Percentiles rank a stretch among this genome's conserved stretches.
Evolutionary conservation across 2,113 vertebrate species (phyloP).

Genomic region (Orcinus orca): DNA sequence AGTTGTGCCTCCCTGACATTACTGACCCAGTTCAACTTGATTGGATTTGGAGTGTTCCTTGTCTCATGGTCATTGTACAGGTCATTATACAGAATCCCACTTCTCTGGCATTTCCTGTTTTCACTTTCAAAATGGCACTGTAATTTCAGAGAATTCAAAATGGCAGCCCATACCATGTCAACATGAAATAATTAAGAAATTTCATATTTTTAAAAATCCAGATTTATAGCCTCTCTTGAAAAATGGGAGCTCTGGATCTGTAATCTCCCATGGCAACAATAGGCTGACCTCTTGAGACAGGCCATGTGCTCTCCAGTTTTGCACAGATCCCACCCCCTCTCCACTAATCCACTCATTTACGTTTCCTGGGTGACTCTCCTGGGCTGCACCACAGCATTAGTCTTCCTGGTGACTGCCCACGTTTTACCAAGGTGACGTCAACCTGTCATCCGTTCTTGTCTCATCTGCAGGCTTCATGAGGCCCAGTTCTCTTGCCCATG

Average conservation of each 20-base stretch:
- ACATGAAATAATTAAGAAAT: neutral
- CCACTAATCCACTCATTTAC: neutral
- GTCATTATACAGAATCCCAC: neutral
- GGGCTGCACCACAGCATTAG: neutral
- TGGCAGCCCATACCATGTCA: neutral
- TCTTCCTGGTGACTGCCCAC: neutral
- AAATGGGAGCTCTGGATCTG: neutral
- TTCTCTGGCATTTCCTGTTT: slow-evolving; percentile 12
- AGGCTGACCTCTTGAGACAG: neutral
- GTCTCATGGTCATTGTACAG: neutral
- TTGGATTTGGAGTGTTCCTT: neutral
- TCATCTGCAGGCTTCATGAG: neutral
- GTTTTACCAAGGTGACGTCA: neutral
- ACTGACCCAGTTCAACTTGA: neutral
- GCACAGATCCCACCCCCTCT: neutral
- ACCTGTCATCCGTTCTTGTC: neutral
- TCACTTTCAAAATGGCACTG: neutral
- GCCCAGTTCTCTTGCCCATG: neutral
- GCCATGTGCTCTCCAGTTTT: neutral
- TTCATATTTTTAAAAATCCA: neutral
- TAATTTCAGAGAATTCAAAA: slow-evolving; percentile 17
- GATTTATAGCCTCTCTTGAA: neutral
- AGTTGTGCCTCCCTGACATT: neutral
- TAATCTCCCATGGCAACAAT: neutral
- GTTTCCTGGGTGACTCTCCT: neutral